Evolutionary conservation across 2,113 vertebrate genomes (phyloP).

Genomic region (Oreochromis niloticus): DNA sequence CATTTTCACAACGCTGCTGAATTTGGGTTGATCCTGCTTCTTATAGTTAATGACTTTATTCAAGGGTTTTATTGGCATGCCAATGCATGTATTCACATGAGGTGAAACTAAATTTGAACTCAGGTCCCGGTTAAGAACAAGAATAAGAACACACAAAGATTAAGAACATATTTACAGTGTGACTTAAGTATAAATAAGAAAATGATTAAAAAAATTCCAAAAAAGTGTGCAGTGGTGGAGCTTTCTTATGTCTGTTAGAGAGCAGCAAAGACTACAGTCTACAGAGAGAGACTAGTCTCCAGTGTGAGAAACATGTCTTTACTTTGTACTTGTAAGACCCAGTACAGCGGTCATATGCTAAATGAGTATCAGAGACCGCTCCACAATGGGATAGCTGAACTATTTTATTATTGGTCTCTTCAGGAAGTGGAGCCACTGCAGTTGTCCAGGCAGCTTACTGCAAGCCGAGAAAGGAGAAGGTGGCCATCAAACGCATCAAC

Average conservation of each 20-base stretch:
- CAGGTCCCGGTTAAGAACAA: not conserved
- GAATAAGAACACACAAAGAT: not conserved
- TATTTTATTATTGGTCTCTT: not conserved
- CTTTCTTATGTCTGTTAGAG: not conserved
- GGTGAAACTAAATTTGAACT: not conserved
- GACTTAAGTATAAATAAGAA: not conserved
- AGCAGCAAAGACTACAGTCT: not conserved
- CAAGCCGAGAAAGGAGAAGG: slow-evolving; percentile 87
- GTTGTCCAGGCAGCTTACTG: slow-evolving; percentile 93
- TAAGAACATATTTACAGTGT: not conserved
- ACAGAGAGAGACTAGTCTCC: not conserved
- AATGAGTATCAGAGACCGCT: not conserved
- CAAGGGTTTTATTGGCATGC: not conserved
- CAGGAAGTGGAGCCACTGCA: slow-evolving; percentile 77
- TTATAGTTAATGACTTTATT: not conserved
- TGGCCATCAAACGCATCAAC: slow-evolving; percentile 95
- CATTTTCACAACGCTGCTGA: not conserved
- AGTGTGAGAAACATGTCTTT: not conserved
- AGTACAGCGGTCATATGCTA: not conserved
- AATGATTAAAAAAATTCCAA: not conserved
- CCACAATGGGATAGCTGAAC: not conserved
- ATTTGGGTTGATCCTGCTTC: not conserved
- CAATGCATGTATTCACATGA: not conserved
- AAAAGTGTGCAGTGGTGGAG: not conserved
- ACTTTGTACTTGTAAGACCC: not conserved